These are phyloP conservation scores for Eolophus roseicapilla DNA, from an alignment of 2,113 vertebrate genomes.

Conservation along the genomic window DNA sequence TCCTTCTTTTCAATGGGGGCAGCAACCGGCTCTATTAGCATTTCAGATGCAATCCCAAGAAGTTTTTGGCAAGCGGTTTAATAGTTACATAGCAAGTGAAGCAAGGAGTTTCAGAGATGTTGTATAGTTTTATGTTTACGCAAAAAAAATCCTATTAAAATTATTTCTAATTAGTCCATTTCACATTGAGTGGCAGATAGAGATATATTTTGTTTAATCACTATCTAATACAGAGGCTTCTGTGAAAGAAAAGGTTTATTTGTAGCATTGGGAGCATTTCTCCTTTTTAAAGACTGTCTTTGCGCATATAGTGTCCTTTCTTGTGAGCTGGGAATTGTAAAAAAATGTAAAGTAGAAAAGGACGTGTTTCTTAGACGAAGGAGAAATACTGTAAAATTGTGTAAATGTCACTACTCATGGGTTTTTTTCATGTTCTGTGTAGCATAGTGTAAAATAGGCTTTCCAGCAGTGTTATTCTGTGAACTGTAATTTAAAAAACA, in stretches of 20 bases:
- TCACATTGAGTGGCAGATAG: constrained; percentile 40
- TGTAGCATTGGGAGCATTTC: constrained; percentile 73
- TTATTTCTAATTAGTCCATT: constrained; percentile 23
- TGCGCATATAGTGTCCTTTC: constrained; percentile 47
- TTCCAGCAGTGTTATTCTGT: constrained; percentile 86
- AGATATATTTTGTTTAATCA: constrained; percentile 35
- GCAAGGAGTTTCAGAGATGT: not conserved
- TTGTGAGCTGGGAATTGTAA: constrained; percentile 74
- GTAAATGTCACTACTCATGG: constrained; percentile 78
- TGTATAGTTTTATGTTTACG: constrained; percentile 30
- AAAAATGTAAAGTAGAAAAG: constrained; percentile 75
- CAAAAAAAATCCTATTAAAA: not conserved
- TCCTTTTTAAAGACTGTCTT: constrained; percentile 58
- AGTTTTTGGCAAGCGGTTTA: not conserved
- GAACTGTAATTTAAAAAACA: constrained; percentile 86
- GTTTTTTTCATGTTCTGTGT: constrained; percentile 70
- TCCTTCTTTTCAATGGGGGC: not conserved
- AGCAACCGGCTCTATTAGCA: not conserved
- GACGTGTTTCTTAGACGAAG: constrained; percentile 68
- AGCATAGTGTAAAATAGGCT: constrained; percentile 87
- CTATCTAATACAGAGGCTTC: constrained; percentile 34
- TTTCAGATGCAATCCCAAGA: not conserved
- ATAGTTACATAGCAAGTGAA: not conserved
- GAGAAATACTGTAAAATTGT: constrained; percentile 83
- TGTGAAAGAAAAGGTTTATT: constrained; percentile 50